phyloP scores from a whole-genome alignment of 2,113 vertebrate species.

The Nerophis ophidion region DNA sequence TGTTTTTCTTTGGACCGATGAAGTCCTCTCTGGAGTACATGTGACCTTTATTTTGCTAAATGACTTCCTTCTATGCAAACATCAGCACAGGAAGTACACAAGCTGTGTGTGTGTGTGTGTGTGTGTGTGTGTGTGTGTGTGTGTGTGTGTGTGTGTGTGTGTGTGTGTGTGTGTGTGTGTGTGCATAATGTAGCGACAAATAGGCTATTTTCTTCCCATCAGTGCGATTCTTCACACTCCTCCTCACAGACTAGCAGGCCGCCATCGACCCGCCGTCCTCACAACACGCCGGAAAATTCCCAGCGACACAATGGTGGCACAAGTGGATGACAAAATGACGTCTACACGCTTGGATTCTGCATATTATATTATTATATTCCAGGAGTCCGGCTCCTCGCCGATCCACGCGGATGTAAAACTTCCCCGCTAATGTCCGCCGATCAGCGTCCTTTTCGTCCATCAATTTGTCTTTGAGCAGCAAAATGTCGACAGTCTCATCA shows the following conservation, averaged over 20 bases:
- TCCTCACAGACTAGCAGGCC: constrained; percentile 37
- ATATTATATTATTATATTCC: no score
- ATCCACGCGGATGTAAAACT: no score
- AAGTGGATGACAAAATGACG: neutral
- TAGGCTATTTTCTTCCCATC: constrained; percentile 43
- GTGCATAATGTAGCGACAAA: constrained; percentile 45
- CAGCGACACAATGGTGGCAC: constrained; percentile 11
- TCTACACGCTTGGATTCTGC: neutral
- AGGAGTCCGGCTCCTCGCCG: no score
- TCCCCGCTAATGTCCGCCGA: no score
- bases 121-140: constrained; percentile 17
- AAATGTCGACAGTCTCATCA: no score
- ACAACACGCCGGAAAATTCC: constrained; percentile 31
- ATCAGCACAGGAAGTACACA: constrained; percentile 12
- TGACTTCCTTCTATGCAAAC: constrained; percentile 31
- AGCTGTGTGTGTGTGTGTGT: constrained; percentile 18
- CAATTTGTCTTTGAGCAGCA: no score
- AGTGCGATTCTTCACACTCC: constrained; percentile 37
- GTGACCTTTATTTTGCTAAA: constrained; percentile 26
- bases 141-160: constrained; percentile 24
- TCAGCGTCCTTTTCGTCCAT: no score
- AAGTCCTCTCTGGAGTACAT: constrained; percentile 30
- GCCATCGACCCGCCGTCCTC: constrained; percentile 27
- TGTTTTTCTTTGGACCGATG: no score
- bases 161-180: constrained; percentile 17